A percentile compares a stretch with the other conserved stretches of the same genome.
phyloP scores from a whole-genome alignment of 2,113 vertebrate genomes.

The Callorhinus ursinus region DNA sequence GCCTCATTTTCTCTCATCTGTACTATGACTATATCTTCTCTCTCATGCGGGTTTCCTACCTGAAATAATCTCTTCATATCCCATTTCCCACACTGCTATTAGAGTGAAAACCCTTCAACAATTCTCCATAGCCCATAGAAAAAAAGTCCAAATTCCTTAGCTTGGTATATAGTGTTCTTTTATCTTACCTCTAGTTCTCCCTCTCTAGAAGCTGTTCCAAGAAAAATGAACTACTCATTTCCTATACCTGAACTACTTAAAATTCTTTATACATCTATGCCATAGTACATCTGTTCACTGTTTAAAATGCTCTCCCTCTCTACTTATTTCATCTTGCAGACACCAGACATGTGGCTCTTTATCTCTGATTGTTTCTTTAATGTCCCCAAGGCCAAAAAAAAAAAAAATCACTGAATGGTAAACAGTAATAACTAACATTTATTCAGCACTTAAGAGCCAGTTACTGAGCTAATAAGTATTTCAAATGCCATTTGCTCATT shows the following conservation, averaged over 20 bases:
- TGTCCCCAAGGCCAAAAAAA: not conserved
- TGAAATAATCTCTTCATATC: conserved; percentile 16
- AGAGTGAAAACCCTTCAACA: conserved; percentile 36
- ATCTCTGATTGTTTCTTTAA: conserved; percentile 42
- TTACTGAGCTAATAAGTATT: conserved; percentile 41
- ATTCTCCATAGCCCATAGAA: not conserved
- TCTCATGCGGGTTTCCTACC: not conserved
- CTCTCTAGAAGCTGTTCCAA: conserved; percentile 19
- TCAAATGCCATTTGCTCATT: not conserved
- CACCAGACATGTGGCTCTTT: not conserved
- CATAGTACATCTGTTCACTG: not conserved
- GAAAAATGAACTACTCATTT: conserved; percentile 34
- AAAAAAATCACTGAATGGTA: not conserved
- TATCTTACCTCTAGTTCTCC: not conserved
- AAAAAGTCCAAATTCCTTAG: conserved; percentile 10
- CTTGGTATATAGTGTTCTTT: not conserved
- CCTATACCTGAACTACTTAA: not conserved
- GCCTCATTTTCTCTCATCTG: conserved; percentile 19
- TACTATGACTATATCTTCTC: not conserved
- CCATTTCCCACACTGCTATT: not conserved
- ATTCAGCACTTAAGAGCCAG: not conserved
- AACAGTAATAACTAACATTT: conserved; percentile 39
- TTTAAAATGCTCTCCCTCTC: conserved; percentile 27
- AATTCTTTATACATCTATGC: not conserved
- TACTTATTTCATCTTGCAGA: conserved; percentile 30